Evolutionary conservation across 2,888 invertebrate species (phyloP).

Genomic region (Glyphotaelius pellucidus): DNA sequence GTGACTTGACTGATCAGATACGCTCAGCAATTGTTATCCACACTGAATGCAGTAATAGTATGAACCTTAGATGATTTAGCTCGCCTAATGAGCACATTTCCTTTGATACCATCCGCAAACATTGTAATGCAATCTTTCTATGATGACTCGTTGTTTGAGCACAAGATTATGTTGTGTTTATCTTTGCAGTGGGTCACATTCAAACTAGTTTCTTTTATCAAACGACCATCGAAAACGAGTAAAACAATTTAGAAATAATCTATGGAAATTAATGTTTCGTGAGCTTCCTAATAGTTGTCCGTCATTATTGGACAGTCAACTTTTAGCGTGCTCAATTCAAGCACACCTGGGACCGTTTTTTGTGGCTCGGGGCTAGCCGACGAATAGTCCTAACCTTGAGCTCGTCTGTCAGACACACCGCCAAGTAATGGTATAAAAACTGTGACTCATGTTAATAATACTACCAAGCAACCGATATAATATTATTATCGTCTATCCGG

Average conservation of each 20-base stretch:
- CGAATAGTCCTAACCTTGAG: slow-evolving; percentile 8
- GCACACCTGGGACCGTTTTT: slow-evolving; percentile 9
- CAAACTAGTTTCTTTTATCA: not conserved
- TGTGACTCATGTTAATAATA: slow-evolving; percentile 33
- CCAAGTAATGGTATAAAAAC: slow-evolving; percentile 30
- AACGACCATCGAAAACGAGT: not conserved
- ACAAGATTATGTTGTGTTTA: not conserved
- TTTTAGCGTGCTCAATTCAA: slow-evolving; percentile 11
- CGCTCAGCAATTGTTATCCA: not conserved
- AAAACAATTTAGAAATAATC: not conserved
- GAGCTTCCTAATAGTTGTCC: not conserved
- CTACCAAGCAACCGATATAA: not conserved
- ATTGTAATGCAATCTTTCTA: not conserved
- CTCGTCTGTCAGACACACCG: slow-evolving; percentile 11
- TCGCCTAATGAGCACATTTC: not conserved
- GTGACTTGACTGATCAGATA: not conserved
- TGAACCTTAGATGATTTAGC: not conserved
- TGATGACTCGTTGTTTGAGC: not conserved
- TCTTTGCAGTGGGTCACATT: not conserved
- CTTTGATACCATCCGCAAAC: not conserved
- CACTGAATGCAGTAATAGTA: not conserved
- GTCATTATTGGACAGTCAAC: not conserved
- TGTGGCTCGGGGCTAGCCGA: not conserved
- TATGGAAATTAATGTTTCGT: not conserved
- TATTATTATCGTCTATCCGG: not conserved